A percentile compares a stretch with the other conserved stretches of the same genome.
Evolutionary conservation across 2,888 invertebrate species (phyloP).

Genomic region (Synanthedon formicaeformis): DNA sequence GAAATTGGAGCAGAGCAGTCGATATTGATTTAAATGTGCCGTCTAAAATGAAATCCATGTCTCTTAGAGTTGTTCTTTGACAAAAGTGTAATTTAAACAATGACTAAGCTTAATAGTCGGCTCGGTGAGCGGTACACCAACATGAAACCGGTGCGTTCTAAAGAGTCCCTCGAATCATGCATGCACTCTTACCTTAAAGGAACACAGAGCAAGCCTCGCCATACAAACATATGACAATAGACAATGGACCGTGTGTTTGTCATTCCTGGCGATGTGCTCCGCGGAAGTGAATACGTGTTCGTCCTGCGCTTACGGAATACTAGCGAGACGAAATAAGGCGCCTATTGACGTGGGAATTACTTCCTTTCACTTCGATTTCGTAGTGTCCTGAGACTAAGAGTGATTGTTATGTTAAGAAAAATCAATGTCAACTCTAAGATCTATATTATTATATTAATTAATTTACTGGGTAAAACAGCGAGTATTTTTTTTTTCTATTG

Average conservation of each 20-base stretch:
- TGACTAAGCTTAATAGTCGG: no score
- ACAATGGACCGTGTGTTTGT: conserved; percentile 46
- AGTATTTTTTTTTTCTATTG: no score
- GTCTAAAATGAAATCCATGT: no score
- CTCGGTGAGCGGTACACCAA: background rate
- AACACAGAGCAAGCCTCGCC: background rate
- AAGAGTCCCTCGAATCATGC: background rate
- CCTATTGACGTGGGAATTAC: conserved; percentile 7
- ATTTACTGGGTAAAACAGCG: no score
- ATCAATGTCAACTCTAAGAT: no score
- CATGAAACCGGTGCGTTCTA: background rate
- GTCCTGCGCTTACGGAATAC: background rate
- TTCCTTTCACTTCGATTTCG: conserved; percentile 2
- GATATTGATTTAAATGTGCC: no score
- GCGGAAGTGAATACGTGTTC: conserved; percentile 47
- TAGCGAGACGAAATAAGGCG: conserved; percentile 3
- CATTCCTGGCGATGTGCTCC: conserved; percentile 36
- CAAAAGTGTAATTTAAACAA: no score
- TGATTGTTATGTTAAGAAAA: no score
- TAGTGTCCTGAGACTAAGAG: no score
- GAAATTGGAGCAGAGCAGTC: no score
- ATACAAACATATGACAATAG: conserved; percentile 23
- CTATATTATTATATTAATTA: no score
- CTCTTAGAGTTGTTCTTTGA: no score
- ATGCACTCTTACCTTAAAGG: background rate